Conservation (phyloP, 2,888 invertebrate genomes). For the Iselma pallidipennis region DNA sequence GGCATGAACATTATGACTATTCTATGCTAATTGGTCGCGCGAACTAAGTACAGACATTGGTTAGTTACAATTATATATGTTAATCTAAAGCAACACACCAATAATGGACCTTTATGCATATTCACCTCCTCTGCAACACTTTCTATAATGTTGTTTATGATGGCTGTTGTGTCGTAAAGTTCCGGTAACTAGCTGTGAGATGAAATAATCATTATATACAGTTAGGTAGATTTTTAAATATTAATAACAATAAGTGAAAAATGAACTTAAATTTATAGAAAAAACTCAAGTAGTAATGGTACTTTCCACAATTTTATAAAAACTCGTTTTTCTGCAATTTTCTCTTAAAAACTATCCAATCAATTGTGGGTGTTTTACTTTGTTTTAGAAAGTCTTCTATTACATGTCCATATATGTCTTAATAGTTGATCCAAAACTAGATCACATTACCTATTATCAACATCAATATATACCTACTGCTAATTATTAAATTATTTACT, state of each 20-base stretch:
- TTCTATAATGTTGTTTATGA: conserved; percentile 37
- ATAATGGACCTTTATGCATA: conserved; percentile 38
- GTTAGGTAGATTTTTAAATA: conserved; percentile 8
- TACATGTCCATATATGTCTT: conserved; percentile 40
- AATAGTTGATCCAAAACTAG: conserved; percentile 20
- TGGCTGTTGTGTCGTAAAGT: conserved; percentile 30
- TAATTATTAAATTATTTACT: neutral
- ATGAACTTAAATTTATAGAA: no score
- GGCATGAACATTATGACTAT: conserved; percentile 46
- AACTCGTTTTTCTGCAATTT: conserved; percentile 27
- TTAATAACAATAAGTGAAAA: no score
- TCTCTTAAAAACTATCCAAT: conserved; percentile 42
- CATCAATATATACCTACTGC: neutral
- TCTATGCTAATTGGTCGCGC: conserved; percentile 43
- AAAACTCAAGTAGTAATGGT: neutral
- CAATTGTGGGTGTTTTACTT: conserved; percentile 50
- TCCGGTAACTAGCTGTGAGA: conserved; percentile 33
- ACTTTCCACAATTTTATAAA: neutral
- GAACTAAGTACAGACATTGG: conserved; percentile 35
- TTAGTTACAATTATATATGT: conserved; percentile 48
- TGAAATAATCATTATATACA: conserved; percentile 25
- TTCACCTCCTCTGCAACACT: conserved; percentile 32
- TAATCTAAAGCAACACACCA: conserved; percentile 38
- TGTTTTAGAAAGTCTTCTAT: conserved; percentile 50
- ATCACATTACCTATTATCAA: conserved; percentile 29